Evolutionary conservation across 2,888 invertebrate species (phyloP).

Genomic region (Drosophila greeni): DNA sequence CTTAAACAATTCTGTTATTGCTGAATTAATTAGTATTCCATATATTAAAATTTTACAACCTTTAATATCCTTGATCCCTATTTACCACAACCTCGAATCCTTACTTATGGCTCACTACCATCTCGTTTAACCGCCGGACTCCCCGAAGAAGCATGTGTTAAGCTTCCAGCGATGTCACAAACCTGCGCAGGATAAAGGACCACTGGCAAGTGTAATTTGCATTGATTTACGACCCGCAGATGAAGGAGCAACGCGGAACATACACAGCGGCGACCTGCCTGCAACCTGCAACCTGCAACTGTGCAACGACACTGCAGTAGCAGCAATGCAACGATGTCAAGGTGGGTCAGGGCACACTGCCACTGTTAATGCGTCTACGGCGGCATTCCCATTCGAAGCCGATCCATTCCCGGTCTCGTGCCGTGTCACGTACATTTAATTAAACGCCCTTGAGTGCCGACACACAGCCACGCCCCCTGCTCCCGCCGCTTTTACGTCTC

Average conservation of each 20-base stretch:
- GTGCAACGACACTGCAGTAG: slow-evolving; percentile 47
- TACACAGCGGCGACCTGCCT: slow-evolving; percentile 10
- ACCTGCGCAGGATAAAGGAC: slow-evolving; percentile 26
- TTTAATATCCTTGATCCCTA: neutral
- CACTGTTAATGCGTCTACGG: slow-evolving; percentile 72
- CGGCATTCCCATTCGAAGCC: slow-evolving; percentile 42
- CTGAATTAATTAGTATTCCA: neutral
- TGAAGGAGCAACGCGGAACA: slow-evolving; percentile 15
- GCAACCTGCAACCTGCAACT: slow-evolving; percentile 24
- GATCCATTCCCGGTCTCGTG: slow-evolving; percentile 33
- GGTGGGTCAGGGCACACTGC: slow-evolving; percentile 56
- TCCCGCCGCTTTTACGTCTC: slow-evolving; percentile 3
- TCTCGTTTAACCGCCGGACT: slow-evolving; percentile 12
- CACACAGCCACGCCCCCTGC: slow-evolving; percentile 42
- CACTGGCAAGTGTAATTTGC: slow-evolving; percentile 63
- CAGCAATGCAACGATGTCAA: slow-evolving; percentile 59
- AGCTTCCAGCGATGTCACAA: slow-evolving; percentile 60
- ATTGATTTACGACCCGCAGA: slow-evolving; percentile 58
- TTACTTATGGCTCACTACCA: slow-evolving; percentile 8
- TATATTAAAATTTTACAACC: neutral
- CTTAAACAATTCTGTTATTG: too few relatives aligned
- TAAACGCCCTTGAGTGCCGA: slow-evolving; percentile 71
- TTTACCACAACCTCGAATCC: neutral
- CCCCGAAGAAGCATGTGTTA: slow-evolving; percentile 53
- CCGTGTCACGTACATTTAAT: slow-evolving; percentile 69